Evolutionary conservation across 2,113 vertebrate genomes (phyloP), one percentile per base, ranked within the genome.

Genomic region (Heterotilapia buettikoferi): DNA sequence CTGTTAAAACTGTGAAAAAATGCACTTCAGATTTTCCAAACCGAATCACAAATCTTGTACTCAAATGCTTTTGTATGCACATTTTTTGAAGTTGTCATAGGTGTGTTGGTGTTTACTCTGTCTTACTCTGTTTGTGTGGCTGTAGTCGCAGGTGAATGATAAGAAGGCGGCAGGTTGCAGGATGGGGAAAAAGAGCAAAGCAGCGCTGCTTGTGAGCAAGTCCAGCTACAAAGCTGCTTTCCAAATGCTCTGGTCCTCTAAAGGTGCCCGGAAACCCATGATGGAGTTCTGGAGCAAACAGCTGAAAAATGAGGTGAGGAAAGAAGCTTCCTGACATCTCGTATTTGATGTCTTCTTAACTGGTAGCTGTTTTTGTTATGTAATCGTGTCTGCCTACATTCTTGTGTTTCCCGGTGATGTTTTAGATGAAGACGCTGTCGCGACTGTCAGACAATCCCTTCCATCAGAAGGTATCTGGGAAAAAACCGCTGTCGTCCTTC

Each of bases 231-330:
- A 91, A 53, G 73, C 95, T 0, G 95, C 95, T 13, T 86, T 95
- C 54, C 92, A 92, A 16, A 89, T 87, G 68, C 90, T 95, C 4
- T 95, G 95, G 95, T 93, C 95, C 0, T 88, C 94, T 11, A 95
- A 94, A 89, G 95, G 95, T 0, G 94, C 95, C 24, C 80, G 94
- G 18, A 94, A 94, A n/a, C 92, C 92, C 84, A 95, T 95, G 95
- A 86, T 95, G 90, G 94, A 95, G n/a, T 95, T 95, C 86, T 92
- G 91, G 92, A 91, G 87, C 36, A 94, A 92, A 80, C 92, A 92
- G 86, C 56, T 95, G 84, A 92, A 91, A 33, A 85, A 86, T 19
- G 95, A 95, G 93, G 94, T 94, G 91, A 93, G 93, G 57, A 36
- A 3, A 31, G 14, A 36, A 3, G 12, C 6, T 57, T 24, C 9